Conservation (phyloP, 2,888 invertebrate species). For the Orchestes rusci region DNA sequence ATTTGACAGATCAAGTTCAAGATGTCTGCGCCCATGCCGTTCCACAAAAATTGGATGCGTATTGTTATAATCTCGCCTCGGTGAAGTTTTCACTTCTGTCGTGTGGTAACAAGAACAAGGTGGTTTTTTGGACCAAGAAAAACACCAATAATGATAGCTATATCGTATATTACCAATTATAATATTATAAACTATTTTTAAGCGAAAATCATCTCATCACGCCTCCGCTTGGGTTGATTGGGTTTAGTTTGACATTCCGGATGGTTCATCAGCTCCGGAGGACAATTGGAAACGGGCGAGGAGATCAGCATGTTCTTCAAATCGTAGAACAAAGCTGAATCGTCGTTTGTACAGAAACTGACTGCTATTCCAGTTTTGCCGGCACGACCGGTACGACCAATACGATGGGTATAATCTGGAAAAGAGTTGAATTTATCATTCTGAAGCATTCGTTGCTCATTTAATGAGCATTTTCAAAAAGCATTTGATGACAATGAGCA, state of each 20-base stretch:
- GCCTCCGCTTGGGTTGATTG: conserved; percentile 85
- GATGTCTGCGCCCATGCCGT: too few species aligned
- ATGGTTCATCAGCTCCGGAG: conserved; percentile 95
- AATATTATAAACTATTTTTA: conserved; percentile 44
- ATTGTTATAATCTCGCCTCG: too few species aligned
- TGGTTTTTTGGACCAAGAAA: too few species aligned
- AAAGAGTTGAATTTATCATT: conserved; percentile 18
- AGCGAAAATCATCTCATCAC: conserved; percentile 94
- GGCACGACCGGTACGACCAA: conserved; percentile 97
- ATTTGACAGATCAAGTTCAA: too few species aligned
- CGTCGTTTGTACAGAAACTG: conserved; percentile 95
- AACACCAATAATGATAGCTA: too few species aligned
- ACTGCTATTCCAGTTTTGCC: conserved; percentile 96
- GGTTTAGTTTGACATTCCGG: conserved; percentile 98
- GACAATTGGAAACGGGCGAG: conserved; percentile 91
- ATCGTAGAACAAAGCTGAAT: conserved; percentile 92
- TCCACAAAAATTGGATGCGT: too few species aligned
- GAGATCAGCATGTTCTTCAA: conserved; percentile 83
- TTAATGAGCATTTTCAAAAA: too few species aligned
- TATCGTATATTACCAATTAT: too few species aligned
- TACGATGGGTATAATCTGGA: conserved; percentile 90
- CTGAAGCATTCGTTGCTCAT: too few species aligned
- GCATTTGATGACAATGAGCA: too few species aligned
- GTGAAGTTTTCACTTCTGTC: too few species aligned
- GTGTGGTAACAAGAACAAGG: too few species aligned